Percentiles rank a stretch among this genome's conserved stretches.
Conservation (phyloP, 2,797 vertebrate species). For the Sorex maritimensis region DNA sequence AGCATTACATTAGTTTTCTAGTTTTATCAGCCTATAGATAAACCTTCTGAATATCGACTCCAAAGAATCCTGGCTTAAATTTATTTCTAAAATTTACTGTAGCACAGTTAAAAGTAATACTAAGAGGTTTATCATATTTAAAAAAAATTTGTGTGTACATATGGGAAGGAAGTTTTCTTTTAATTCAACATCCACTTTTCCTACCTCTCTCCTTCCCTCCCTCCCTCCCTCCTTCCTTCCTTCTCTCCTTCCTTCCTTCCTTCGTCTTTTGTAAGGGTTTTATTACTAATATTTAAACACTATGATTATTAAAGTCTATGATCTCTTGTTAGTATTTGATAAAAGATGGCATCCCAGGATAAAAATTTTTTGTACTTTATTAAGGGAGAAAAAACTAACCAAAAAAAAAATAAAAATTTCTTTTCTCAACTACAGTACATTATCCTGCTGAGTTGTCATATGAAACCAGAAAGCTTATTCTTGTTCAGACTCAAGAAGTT, state of each 20-base stretch:
- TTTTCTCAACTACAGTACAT: slow-evolving; percentile 37
- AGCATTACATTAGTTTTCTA: neutral
- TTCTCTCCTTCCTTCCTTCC: neutral
- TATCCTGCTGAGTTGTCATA: slow-evolving; percentile 70
- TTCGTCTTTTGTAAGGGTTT: neutral
- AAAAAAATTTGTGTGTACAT: neutral
- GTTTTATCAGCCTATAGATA: neutral
- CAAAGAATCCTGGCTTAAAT: neutral
- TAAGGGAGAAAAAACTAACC: neutral
- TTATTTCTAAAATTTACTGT: slow-evolving; percentile 40
- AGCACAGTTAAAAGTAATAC: neutral
- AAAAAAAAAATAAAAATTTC: neutral
- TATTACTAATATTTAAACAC: neutral
- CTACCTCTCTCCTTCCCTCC: no score
- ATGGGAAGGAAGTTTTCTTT: no score
- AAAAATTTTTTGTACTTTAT: slow-evolving; percentile 53
- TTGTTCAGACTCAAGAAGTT: slow-evolving; percentile 75
- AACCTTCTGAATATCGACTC: neutral
- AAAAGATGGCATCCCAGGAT: neutral
- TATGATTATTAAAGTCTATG: neutral
- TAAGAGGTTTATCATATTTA: neutral
- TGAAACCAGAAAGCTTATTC: slow-evolving; percentile 77
- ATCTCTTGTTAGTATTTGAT: neutral
- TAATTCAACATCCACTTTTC: no score
- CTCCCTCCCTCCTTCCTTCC: neutral